A percentile compares a stretch with the other conserved stretches of the same genome.
phyloP scores from a whole-genome alignment of 2,797 vertebrate species.

The Notoglanidium macrostoma region DNA sequence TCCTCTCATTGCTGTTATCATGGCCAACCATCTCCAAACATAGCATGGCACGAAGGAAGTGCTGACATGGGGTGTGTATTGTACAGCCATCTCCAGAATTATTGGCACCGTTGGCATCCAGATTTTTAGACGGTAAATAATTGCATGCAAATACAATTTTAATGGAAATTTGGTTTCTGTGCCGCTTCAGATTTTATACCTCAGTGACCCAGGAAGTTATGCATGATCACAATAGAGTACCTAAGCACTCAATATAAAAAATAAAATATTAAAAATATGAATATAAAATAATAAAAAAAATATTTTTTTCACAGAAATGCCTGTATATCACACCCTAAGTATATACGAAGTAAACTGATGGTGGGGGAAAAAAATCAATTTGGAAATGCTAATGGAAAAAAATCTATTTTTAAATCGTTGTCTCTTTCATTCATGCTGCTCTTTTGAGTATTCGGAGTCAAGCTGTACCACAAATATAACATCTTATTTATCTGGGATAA shows the following conservation, averaged over 20 bases:
- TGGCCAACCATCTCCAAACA: constrained; percentile 14
- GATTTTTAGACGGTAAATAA: background rate
- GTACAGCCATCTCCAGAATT: background rate
- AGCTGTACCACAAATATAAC: constrained; percentile 34
- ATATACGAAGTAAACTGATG: background rate
- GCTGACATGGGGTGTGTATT: background rate
- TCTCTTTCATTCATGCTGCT: background rate
- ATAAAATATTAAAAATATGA: too few species aligned
- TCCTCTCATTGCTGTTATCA: constrained; percentile 5
- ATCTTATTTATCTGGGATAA: constrained; percentile 48
- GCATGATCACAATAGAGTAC: background rate
- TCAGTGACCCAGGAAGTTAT: background rate
- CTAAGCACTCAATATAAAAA: background rate
- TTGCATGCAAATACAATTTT: background rate
- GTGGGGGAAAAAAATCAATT: background rate
- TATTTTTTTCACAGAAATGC: too few species aligned
- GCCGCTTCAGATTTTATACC: background rate
- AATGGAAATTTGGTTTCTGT: background rate
- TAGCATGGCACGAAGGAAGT: background rate
- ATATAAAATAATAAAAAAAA: too few species aligned
- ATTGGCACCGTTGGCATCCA: background rate
- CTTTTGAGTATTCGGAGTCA: background rate
- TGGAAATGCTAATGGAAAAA: background rate
- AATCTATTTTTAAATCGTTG: background rate
- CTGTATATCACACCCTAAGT: background rate